Base-by-base conservation (phyloP, 2,797 vertebrate genomes). In the Emydoidea blandingii region DNA sequence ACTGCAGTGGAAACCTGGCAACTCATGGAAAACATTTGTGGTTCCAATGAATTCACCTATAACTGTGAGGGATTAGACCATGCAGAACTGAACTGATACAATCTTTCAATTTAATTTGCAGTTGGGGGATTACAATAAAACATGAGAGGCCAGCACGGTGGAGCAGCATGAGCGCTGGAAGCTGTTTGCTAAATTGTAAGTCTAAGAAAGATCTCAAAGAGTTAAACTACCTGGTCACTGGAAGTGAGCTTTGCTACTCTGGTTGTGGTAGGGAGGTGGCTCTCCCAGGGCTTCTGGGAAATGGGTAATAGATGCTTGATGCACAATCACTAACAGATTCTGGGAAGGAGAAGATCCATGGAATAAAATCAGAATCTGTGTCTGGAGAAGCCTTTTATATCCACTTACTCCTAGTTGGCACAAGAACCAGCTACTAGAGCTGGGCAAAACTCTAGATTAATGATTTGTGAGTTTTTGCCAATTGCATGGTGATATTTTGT, bases 1-100 rank as follows among this genome's bases (percentile, higher is more conserved):
- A 97, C 94, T 93, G 90, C 94, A 96, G 3, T 92, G 93, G 97
- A 98, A 98, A 96, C 92, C 97, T 95, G 90, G 94, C 91, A 95
- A 96, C 88, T 92, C 85, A 79, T n/a, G 76, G 94, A 95, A 94
- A 79, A 95, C 93, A 79, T 95, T 98, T 96, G 92, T 47, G 12
- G 87, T 95, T 98, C 96, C 89, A 88, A 19, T 87, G 54, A 94
- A 95, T 97, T 98, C 78, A 84, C 65, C 79, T 89, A 2, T 31
- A 76, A 11, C 52, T 87, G 68, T 89, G 80, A 88, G 29, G 41
- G 44, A 29, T 49, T 6, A 74, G 37, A 74, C 21, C 23, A 37
- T 1, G 68, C 68, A 31, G 27, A 78, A 49, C 7, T 78, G 74
- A 80, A 79, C 1, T 72, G 62, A 85, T 93, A 57, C 14, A 16